A percentile compares a stretch with the other conserved stretches of the same genome.
These are phyloP conservation scores for Ricordea florida DNA, from an alignment of 92 coral and sea anemone species.

Conservation along the genomic window DNA sequence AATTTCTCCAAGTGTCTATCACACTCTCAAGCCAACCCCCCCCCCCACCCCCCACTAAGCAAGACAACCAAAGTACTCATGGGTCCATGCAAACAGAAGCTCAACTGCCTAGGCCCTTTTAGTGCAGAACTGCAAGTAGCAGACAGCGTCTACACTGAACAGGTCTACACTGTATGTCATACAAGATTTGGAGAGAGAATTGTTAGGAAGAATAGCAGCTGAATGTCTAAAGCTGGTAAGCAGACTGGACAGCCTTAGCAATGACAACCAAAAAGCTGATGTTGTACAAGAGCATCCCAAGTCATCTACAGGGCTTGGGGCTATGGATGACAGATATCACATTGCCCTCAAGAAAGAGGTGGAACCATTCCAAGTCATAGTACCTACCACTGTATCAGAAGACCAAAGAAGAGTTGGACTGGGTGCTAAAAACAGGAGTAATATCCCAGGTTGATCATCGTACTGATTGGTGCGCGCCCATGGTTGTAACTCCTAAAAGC, in stretches of 20 bases:
- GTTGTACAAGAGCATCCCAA: slow-evolving; percentile 23
- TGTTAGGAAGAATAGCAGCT: background rate
- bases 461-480: slow-evolving; percentile 2
- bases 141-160: too few relatives aligned
- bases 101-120: too few relatives aligned
- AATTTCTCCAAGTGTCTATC: background rate
- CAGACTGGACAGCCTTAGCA: slow-evolving; percentile 3
- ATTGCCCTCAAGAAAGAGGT: slow-evolving; percentile 20
- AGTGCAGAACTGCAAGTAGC: too few relatives aligned
- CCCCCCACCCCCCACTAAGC: too few relatives aligned
- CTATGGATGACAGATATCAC: slow-evolving; percentile 5
- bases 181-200: background rate
- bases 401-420: slow-evolving; percentile 2
- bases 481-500: too few relatives aligned
- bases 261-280: background rate
- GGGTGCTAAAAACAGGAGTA: slow-evolving; percentile 7
- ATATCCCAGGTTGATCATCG: slow-evolving; percentile 19
- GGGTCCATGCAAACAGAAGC: too few relatives aligned
- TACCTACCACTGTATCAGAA: slow-evolving; percentile 19
- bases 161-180: too few relatives aligned
- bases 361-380: background rate
- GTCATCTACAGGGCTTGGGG: slow-evolving; percentile 29
- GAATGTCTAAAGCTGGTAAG: background rate
- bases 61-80: too few relatives aligned
- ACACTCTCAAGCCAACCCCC: background rate